Evolutionary conservation across 2,113 vertebrate species (phyloP).

Genomic region (Dolichotis patagonum): DNA sequence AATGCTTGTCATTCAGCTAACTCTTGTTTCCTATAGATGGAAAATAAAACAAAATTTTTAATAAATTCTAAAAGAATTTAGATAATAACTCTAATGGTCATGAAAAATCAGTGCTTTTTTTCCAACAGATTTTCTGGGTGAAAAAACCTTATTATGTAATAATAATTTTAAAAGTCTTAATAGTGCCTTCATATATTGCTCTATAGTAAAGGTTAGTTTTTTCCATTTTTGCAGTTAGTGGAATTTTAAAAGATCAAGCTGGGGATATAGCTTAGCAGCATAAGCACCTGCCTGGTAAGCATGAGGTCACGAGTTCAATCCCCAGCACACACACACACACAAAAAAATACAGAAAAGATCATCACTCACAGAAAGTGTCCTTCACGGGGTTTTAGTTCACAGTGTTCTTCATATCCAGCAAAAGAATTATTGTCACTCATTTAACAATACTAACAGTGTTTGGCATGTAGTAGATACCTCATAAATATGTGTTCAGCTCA

Average conservation of each 20-base stretch:
- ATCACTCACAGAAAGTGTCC: conserved; percentile 43
- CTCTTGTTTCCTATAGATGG: background rate
- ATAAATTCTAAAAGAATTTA: conserved; percentile 4
- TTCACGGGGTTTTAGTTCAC: background rate
- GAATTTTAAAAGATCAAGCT: conserved; percentile 45
- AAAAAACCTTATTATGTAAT: background rate
- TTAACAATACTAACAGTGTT: background rate
- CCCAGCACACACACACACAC: too few species aligned
- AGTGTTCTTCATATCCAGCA: background rate
- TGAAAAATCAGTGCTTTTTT: background rate
- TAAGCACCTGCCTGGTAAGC: too few species aligned
- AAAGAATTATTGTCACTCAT: conserved; percentile 14
- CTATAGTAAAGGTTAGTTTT: background rate
- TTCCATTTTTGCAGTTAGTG: background rate
- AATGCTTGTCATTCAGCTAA: background rate
- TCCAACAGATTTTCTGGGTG: background rate
- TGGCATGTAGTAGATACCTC: background rate
- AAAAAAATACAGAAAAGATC: background rate
- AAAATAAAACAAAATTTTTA: background rate
- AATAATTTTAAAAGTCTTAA: conserved; percentile 31
- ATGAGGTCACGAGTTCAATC: too few species aligned
- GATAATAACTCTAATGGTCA: background rate
- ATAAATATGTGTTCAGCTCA: conserved; percentile 51
- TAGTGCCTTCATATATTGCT: background rate
- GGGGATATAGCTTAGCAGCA: too few species aligned